Percentiles rank a stretch among this genome's conserved stretches.
phyloP scores from a whole-genome alignment of 2,113 vertebrate species.

The Dasyornis broadbenti region DNA sequence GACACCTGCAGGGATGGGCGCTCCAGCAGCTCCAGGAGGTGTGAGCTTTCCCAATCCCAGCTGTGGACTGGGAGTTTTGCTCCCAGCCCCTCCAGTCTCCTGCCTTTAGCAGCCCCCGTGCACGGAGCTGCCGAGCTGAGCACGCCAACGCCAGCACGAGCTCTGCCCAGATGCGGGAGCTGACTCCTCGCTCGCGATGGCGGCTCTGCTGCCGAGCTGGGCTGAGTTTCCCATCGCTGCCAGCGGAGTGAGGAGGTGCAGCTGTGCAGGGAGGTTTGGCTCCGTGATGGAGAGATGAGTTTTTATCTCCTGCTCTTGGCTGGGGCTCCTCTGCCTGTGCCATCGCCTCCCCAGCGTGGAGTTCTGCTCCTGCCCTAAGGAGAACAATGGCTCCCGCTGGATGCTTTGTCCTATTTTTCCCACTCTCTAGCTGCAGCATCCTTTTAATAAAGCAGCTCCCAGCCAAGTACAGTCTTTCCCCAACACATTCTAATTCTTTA shows the following conservation, averaged over 20 bases:
- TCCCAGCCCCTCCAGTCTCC: accelerated
- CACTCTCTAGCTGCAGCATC: slow-evolving; percentile 29
- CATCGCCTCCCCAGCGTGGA: background rate
- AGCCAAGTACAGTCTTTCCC: slow-evolving; percentile 27
- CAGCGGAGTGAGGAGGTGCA: background rate
- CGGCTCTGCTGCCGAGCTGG: background rate
- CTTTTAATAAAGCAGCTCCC: slow-evolving; percentile 48
- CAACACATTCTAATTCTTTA: slow-evolving; percentile 37
- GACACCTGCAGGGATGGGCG: background rate
- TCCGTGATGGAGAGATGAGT: background rate
- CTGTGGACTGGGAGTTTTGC: background rate
- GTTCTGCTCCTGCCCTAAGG: slow-evolving; percentile 23
- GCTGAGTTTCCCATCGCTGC: background rate
- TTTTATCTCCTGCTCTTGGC: slow-evolving; percentile 3
- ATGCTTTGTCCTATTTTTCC: slow-evolving; percentile 46
- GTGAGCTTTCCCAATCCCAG: background rate
- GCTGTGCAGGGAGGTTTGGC: background rate
- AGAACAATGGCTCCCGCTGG: slow-evolving; percentile 37
- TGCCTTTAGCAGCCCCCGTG: too few species aligned
- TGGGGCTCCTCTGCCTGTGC: slow-evolving; percentile 5
- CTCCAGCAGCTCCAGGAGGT: background rate
- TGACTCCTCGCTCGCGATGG: background rate
- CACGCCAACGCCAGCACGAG: too few species aligned
- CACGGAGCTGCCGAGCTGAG: too few species aligned
- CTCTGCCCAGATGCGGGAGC: background rate